Evolutionary conservation across 2,113 vertebrate genomes (phyloP).

Genomic region (Hypocryptadius cinnamomeus): DNA sequence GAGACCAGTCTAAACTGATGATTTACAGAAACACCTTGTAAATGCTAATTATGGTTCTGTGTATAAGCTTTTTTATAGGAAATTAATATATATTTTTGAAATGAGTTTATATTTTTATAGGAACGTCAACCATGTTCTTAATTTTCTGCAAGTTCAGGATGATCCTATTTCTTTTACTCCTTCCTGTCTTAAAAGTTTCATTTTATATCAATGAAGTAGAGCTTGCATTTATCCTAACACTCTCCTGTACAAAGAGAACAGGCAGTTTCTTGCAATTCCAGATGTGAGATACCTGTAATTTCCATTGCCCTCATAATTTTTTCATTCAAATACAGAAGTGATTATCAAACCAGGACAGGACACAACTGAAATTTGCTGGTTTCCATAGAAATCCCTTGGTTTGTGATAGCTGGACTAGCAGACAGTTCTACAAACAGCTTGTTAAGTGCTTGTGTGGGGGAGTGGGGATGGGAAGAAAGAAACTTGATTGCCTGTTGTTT

Average conservation of each 20-base stretch:
- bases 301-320: neutral
- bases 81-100: neutral
- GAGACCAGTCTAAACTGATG: neutral
- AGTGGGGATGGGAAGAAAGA: neutral
- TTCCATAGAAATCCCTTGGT: constrained; percentile 15
- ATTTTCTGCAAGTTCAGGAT: neutral
- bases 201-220: neutral
- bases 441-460: neutral
- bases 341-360: neutral
- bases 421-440: neutral
- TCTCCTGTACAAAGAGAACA: neutral
- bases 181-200: neutral
- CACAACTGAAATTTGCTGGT: neutral
- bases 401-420: neutral
- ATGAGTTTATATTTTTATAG: neutral
- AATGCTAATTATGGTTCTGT: neutral
- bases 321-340: neutral
- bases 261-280: neutral
- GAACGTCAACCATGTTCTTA: rapidly evolving
- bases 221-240: neutral
- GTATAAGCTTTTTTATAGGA: neutral
- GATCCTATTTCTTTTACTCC: neutral
- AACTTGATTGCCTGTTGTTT: neutral
- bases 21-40: neutral
- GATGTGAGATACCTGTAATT: neutral